Percentiles rank a stretch among this genome's conserved stretches.
phyloP scores from a whole-genome alignment of 1,140 invertebrate genomes.

The Ostrea edulis region DNA sequence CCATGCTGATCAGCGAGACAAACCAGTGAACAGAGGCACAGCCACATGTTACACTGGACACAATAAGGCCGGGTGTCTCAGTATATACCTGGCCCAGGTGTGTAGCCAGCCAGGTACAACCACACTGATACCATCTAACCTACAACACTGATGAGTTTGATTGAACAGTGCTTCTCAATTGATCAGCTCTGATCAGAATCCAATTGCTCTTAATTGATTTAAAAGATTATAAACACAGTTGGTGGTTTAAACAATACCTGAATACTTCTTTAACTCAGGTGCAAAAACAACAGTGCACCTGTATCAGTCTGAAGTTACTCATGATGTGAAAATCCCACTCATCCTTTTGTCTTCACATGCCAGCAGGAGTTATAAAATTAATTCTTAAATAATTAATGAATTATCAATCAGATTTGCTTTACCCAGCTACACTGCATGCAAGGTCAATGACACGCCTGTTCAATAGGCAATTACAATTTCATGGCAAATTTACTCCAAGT shows the following conservation, averaged over 20 bases:
- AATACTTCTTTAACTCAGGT: neutral
- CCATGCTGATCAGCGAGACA: neutral
- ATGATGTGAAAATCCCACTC: neutral
- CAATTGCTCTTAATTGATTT: slow-evolving; percentile 38
- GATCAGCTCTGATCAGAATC: slow-evolving; percentile 11
- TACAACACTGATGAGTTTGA: slow-evolving; percentile 30
- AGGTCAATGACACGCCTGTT: neutral
- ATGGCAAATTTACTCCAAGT: slow-evolving; percentile 33
- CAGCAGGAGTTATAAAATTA: slow-evolving; percentile 12
- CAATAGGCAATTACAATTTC: neutral
- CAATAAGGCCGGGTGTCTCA: slow-evolving; percentile 26
- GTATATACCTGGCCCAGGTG: slow-evolving; percentile 1
- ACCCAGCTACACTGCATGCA: neutral
- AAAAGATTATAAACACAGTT: slow-evolving; percentile 19
- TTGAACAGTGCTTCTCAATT: neutral
- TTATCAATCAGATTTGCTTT: slow-evolving; percentile 1
- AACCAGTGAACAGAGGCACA: slow-evolving; percentile 3
- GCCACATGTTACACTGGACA: slow-evolving; percentile 27
- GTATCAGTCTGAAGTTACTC: neutral
- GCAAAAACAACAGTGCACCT: neutral
- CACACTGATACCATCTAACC: slow-evolving; percentile 31
- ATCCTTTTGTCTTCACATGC: neutral
- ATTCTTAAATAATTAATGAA: slow-evolving; percentile 31
- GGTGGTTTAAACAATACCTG: neutral
- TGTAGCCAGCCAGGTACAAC: neutral